Evolutionary conservation across 2,113 vertebrate genomes (phyloP).

Genomic region (Alexandromys fortis): DNA sequence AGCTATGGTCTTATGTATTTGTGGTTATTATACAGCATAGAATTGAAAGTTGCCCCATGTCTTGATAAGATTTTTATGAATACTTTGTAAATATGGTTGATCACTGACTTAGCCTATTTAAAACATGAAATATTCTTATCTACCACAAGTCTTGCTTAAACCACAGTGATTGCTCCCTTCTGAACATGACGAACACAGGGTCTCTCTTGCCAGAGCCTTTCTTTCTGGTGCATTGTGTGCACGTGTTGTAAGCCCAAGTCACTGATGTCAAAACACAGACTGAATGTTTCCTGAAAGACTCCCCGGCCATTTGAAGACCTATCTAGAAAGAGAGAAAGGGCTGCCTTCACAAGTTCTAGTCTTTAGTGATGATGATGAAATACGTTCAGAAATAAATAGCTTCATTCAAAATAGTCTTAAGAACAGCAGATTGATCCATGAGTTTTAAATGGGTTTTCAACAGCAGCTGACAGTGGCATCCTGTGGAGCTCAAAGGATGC

Average conservation of each 20-base stretch:
- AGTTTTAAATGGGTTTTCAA: constrained; percentile 75
- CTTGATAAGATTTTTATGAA: not conserved
- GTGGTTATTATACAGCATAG: fast-evolving
- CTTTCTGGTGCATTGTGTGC: not conserved
- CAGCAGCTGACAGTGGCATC: constrained; percentile 65
- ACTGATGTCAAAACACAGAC: constrained; percentile 53
- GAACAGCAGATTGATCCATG: constrained; percentile 75
- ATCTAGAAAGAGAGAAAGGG: not conserved
- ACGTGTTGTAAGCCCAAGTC: constrained; percentile 9
- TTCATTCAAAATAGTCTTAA: constrained; percentile 80
- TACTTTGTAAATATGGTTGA: not conserved
- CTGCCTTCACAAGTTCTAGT: constrained; percentile 48
- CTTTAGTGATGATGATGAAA: constrained; percentile 62
- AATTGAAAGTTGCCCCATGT: not conserved
- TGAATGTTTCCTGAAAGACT: not conserved
- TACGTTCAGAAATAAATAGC: constrained; percentile 77
- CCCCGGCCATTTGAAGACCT: not conserved
- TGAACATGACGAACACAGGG: constrained; percentile 4
- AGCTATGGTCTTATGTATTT: not conserved
- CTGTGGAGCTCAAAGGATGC: constrained; percentile 80
- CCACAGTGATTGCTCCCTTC: not conserved
- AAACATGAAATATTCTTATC: constrained; percentile 14
- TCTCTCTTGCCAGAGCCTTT: not conserved
- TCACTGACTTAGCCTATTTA: not conserved
- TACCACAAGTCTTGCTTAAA: not conserved